These are phyloP conservation scores for Brachionus rubens DNA, from an alignment of 1,140 invertebrate species.

Conservation along the genomic window DNA sequence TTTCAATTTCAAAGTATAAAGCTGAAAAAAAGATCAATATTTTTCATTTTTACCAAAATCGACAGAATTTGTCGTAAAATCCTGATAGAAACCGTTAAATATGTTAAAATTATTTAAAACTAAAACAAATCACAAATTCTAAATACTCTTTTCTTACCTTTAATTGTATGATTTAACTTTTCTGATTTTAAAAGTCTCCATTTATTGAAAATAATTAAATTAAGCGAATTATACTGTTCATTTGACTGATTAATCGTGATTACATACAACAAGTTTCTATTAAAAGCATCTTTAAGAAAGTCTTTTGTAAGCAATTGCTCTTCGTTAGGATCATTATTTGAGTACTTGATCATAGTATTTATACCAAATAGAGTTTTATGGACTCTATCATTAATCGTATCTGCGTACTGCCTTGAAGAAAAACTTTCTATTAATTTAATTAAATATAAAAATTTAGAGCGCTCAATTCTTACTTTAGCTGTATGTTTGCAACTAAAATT, in stretches of 20 bases:
- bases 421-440: slow-evolving; percentile 7
- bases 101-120: too few relatives aligned
- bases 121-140: too few relatives aligned
- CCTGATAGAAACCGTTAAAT: too few relatives aligned
- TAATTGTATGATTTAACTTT: neutral
- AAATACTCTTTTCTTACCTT: neutral
- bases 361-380: slow-evolving; percentile 13
- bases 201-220: slow-evolving; percentile 36
- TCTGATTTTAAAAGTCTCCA: neutral
- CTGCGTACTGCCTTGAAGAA: too few relatives aligned
- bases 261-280: slow-evolving; percentile 1
- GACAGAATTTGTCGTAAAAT: too few relatives aligned
- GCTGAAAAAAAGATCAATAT: too few relatives aligned
- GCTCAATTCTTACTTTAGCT: slow-evolving; percentile 5
- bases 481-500: slow-evolving; percentile 9
- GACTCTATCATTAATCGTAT: slow-evolving; percentile 24
- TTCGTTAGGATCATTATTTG: neutral
- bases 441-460: neutral
- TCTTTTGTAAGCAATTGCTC: slow-evolving; percentile 6
- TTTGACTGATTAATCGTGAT: slow-evolving; percentile 24
- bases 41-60: too few relatives aligned
- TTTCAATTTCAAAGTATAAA: too few relatives aligned
- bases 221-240: slow-evolving; percentile 28
- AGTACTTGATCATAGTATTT: slow-evolving; percentile 22
- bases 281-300: neutral